phyloP scores from a whole-genome alignment of 2,888 invertebrate species.

The Hoplodrina blanda region DNA sequence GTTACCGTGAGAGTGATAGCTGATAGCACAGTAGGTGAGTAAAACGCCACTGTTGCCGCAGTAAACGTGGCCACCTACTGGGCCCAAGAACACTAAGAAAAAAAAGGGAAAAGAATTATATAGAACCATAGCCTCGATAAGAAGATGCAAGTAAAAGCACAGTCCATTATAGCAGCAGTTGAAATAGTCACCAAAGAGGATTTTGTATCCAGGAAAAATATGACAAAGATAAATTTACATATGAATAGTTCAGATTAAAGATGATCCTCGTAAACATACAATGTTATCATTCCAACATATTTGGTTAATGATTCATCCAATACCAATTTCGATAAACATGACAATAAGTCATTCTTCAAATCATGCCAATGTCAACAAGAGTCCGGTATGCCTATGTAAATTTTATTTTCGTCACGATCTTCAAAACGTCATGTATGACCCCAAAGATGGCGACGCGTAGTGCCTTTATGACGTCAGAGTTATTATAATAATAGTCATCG shows the following conservation, averaged over 20 bases:
- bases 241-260: constrained; percentile 16
- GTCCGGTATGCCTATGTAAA: constrained; percentile 40
- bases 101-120: too few species aligned
- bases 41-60: too few species aligned
- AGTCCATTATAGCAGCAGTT: background rate
- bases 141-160: too few species aligned
- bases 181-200: background rate
- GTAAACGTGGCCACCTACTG: too few species aligned
- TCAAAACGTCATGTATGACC: constrained; percentile 46
- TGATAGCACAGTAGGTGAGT: too few species aligned
- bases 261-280: constrained; percentile 19
- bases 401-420: constrained; percentile 39
- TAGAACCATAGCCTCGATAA: too few species aligned
- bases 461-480: constrained; percentile 25
- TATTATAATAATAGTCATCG: constrained; percentile 17
- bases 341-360: constrained; percentile 20
- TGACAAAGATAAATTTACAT: background rate
- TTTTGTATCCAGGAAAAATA: background rate
- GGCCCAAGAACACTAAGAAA: too few species aligned
- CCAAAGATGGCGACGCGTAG: constrained; percentile 2
- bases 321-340: constrained; percentile 37
- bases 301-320: constrained; percentile 35
- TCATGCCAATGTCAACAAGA: constrained; percentile 31
- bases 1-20: too few species aligned
- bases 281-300: constrained; percentile 21